Conservation (phyloP, 2,113 vertebrate species). For the Trogon melanurus region DNA sequence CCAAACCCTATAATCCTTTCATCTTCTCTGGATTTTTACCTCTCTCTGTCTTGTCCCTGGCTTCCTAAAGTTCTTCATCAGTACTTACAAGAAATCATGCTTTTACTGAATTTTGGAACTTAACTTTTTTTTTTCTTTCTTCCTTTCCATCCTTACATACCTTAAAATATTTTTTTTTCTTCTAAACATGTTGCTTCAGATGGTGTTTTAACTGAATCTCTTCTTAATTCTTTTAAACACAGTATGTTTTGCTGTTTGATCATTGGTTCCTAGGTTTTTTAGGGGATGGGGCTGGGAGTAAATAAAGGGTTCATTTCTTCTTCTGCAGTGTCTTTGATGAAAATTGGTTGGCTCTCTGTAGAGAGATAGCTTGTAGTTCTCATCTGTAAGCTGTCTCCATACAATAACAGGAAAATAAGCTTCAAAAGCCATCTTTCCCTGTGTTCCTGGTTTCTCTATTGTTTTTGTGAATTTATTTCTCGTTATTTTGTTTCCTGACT, state of each 20-base stretch:
- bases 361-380: background rate
- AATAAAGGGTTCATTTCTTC: background rate
- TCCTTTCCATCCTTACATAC: background rate
- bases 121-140: background rate
- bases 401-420: background rate
- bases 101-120: background rate
- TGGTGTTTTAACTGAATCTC: background rate
- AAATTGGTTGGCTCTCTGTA: background rate
- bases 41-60: background rate
- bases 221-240: background rate
- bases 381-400: background rate
- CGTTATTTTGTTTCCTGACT: background rate
- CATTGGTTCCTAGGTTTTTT: background rate
- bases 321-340: background rate
- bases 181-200: background rate
- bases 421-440: background rate
- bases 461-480: background rate
- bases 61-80: background rate
- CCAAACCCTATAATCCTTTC: background rate
- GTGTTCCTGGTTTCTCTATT: background rate
- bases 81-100: accelerated
- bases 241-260: background rate
- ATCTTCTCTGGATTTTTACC: background rate
- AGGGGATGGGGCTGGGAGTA: background rate
- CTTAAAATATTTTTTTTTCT: background rate